These are phyloP conservation scores for Anthonomus grandis DNA, from an alignment of 1,140 invertebrate species.

Conservation along the genomic window DNA sequence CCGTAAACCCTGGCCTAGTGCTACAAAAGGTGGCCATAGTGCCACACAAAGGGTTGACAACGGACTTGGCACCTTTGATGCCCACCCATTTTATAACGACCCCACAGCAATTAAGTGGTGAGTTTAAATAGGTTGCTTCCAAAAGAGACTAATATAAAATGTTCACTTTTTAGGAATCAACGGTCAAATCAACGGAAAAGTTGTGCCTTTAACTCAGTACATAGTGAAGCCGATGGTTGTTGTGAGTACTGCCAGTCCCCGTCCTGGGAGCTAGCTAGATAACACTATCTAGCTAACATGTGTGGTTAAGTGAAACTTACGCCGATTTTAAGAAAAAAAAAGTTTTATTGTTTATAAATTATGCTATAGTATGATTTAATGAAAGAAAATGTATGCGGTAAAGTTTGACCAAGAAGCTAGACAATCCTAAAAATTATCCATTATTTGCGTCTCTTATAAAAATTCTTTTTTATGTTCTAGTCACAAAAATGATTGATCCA, in stretches of 20 bases:
- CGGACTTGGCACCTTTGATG: conserved; percentile 39
- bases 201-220: conserved; percentile 46
- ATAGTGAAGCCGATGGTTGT: conserved; percentile 46
- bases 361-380: no score
- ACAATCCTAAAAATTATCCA: no score
- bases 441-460: no score
- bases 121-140: conserved; percentile 1
- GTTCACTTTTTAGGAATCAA: conserved; percentile 17
- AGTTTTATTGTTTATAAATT: no score
- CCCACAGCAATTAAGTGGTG: conserved; percentile 40
- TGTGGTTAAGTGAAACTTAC: no score
- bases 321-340: no score
- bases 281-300: no score
- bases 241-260: conserved; percentile 40
- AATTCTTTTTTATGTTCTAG: no score
- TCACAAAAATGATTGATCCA: no score
- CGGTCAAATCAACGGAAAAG: conserved; percentile 35
- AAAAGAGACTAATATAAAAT: background rate
- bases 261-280: conserved; percentile 45
- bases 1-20: conserved; percentile 41
- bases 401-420: no score
- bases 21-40: conserved; percentile 43
- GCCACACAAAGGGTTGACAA: conserved; percentile 39
- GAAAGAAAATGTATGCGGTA: no score
- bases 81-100: conserved; percentile 43